These are phyloP conservation scores for Formica exsecta DNA, from an alignment of 1,140 invertebrate species.

Conservation along the genomic window DNA sequence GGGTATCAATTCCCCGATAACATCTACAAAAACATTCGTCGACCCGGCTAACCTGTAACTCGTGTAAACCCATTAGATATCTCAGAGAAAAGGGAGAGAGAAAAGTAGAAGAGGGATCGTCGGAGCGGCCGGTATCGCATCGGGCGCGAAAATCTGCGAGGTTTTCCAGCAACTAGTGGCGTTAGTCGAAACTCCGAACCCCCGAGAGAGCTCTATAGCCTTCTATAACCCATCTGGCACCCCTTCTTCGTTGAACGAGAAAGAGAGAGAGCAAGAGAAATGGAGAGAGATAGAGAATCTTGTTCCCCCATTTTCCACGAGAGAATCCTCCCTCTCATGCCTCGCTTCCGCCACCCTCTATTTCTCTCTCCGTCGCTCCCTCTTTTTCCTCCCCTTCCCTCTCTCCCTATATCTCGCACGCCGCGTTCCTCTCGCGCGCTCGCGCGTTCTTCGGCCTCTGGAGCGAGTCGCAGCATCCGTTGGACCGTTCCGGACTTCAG, in stretches of 20 bases:
- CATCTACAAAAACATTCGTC: constrained; percentile 54
- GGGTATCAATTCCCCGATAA: constrained; percentile 50
- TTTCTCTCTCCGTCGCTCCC: constrained; percentile 64
- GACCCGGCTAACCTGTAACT: constrained; percentile 39
- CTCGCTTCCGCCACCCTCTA: constrained; percentile 64
- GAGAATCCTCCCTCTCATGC: constrained; percentile 54
- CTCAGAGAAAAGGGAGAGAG: neutral
- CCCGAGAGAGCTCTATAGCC: constrained; percentile 26
- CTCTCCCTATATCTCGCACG: constrained; percentile 73
- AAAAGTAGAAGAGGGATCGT: constrained; percentile 5
- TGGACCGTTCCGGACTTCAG: constrained; percentile 81
- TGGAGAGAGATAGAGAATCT: neutral
- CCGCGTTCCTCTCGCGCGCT: constrained; percentile 77
- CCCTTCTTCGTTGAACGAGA: constrained; percentile 63
- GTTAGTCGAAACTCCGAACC: constrained; percentile 53
- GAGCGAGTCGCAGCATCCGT: constrained; percentile 83
- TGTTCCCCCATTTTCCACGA: constrained; percentile 48
- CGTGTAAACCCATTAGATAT: constrained; percentile 24
- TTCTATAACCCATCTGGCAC: constrained; percentile 29
- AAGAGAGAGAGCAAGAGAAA: neutral
- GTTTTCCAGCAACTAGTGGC: constrained; percentile 80
- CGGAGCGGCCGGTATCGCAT: constrained; percentile 27
- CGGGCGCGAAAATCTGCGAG: constrained; percentile 65
- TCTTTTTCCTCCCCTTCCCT: constrained; percentile 57
- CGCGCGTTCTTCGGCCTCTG: constrained; percentile 78